Conservation (phyloP, 2,888 invertebrate species). For the Hedya salicella region DNA sequence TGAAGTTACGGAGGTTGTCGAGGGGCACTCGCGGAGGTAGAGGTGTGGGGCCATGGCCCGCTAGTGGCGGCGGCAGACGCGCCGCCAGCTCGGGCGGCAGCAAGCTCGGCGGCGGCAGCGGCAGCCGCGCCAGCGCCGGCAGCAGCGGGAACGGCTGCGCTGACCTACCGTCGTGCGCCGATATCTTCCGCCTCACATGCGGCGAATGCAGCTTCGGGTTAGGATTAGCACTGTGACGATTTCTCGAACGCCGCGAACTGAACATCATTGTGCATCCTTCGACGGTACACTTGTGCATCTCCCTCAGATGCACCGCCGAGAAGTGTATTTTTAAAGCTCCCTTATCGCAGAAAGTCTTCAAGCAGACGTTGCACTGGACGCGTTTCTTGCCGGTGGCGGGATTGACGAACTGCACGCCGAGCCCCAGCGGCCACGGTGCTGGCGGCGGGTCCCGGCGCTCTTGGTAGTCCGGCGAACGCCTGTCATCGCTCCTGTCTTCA, state of each 20-base stretch:
- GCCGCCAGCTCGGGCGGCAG: constrained; percentile 86
- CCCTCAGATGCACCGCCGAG: constrained; percentile 98
- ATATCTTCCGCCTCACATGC: constrained; percentile 96
- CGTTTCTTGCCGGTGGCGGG: constrained; percentile 97
- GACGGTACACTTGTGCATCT: constrained; percentile 99
- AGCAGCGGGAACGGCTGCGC: constrained; percentile 92
- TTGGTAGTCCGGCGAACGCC: constrained; percentile 73
- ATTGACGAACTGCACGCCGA: constrained; percentile 94
- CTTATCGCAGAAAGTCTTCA: constrained; percentile 99
- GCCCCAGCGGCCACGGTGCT: constrained; percentile 91
- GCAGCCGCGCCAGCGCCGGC: constrained; percentile 88
- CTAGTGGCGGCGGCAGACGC: constrained; percentile 68
- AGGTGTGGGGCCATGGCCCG: constrained; percentile 67
- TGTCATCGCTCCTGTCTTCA: constrained; percentile 74
- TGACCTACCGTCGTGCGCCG: constrained; percentile 96
- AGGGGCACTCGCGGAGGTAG: constrained; percentile 84
- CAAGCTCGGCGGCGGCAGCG: constrained; percentile 88
- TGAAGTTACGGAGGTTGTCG: constrained; percentile 80
- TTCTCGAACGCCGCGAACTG: constrained; percentile 96
- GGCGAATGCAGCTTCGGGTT: constrained; percentile 98
- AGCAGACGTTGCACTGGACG: constrained; percentile 98
- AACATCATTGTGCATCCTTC: constrained; percentile 99
- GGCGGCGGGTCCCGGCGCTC: constrained; percentile 74
- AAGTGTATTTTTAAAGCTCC: constrained; percentile 99
- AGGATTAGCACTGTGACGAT: constrained; percentile 98